These are phyloP conservation scores for Drosophila repletoides DNA, from an alignment of 1,140 invertebrate species.

Conservation along the genomic window DNA sequence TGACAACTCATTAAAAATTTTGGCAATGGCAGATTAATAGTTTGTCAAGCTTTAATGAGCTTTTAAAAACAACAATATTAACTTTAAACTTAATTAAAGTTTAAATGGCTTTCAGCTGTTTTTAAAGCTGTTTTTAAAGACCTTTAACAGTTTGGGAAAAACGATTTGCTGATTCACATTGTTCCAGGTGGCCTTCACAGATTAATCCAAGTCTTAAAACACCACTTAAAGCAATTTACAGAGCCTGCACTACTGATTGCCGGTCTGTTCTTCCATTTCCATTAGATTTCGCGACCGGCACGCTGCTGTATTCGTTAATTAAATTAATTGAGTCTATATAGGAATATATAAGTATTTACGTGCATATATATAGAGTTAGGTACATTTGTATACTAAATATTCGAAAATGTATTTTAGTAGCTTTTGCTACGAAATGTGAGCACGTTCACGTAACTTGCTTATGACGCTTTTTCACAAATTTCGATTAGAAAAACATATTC, in stretches of 20 bases:
- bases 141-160: too few relatives aligned
- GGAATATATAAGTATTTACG: neutral
- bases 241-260: too few relatives aligned
- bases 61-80: too few relatives aligned
- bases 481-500: constrained; percentile 47
- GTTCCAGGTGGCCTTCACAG: neutral
- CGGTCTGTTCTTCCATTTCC: too few relatives aligned
- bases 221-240: neutral
- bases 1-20: too few relatives aligned
- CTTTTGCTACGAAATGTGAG: neutral
- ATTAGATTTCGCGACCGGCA: too few relatives aligned
- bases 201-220: constrained; percentile 7
- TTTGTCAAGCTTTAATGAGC: too few relatives aligned
- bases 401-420: neutral
- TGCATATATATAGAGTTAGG: neutral
- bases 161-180: neutral
- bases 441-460: constrained; percentile 31
- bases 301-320: too few relatives aligned
- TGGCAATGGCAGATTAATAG: too few relatives aligned
- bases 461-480: constrained; percentile 2
- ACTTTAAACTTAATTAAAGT: too few relatives aligned
- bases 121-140: neutral
- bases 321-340: neutral
- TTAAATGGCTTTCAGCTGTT: neutral
- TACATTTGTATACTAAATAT: neutral